These are phyloP conservation scores for Oceanites oceanicus DNA, from an alignment of 2,113 vertebrate species.

Conservation along the genomic window DNA sequence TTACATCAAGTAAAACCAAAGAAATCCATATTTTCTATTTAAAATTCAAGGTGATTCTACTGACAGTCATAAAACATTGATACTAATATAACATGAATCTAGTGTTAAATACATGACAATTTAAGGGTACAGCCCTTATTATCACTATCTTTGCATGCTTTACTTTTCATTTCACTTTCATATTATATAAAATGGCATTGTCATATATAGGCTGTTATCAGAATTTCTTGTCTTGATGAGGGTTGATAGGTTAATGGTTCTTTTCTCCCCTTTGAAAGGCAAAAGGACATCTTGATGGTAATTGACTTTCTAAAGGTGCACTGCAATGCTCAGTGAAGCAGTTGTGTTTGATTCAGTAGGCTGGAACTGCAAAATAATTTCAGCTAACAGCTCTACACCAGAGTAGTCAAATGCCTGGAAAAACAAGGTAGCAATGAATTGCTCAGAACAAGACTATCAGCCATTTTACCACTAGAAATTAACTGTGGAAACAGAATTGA, in stretches of 20 bases:
- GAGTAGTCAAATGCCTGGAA: constrained; percentile 36
- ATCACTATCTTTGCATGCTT: not conserved
- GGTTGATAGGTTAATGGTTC: constrained; percentile 45
- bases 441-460: not conserved
- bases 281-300: constrained; percentile 78
- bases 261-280: constrained; percentile 51
- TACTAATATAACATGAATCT: not conserved
- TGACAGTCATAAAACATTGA: not conserved
- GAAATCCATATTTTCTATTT: constrained; percentile 19
- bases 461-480: constrained; percentile 32
- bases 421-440: constrained; percentile 28
- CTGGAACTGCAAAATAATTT: constrained; percentile 49
- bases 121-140: not conserved
- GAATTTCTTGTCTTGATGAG: constrained; percentile 28
- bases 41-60: constrained; percentile 11
- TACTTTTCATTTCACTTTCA: constrained; percentile 46
- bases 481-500: constrained; percentile 9
- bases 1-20: not conserved
- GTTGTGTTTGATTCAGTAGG: constrained; percentile 44
- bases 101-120: not conserved
- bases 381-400: constrained; percentile 11
- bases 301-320: constrained; percentile 77
- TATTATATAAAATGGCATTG: constrained; percentile 23
- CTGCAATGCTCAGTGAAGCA: constrained; percentile 18
- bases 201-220: constrained; percentile 1